These are phyloP conservation scores for Stegodyphus dumicola DNA, from an alignment of 1,140 invertebrate genomes.

Conservation along the genomic window DNA sequence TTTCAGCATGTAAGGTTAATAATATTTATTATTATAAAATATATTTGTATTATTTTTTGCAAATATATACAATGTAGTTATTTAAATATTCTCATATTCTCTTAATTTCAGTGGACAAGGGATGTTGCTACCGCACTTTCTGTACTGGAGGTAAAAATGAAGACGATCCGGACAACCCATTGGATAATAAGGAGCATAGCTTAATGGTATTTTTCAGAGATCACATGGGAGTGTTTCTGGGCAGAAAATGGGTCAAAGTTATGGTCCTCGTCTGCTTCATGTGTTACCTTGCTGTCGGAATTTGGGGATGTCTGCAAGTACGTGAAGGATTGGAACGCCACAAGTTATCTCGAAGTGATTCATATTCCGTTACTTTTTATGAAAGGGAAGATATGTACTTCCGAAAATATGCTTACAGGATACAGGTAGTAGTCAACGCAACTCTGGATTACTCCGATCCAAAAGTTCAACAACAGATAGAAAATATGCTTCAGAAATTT, in stretches of 20 bases:
- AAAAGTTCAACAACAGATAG: slow-evolving; percentile 80
- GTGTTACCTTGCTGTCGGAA: slow-evolving; percentile 83
- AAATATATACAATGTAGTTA: too few species aligned
- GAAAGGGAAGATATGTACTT: slow-evolving; percentile 90
- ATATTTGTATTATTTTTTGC: too few species aligned
- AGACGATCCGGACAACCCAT: slow-evolving; percentile 84
- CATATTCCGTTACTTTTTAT: slow-evolving; percentile 90
- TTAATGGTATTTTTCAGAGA: slow-evolving; percentile 91
- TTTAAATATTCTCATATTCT: slow-evolving; percentile 3
- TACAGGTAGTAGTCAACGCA: slow-evolving; percentile 88
- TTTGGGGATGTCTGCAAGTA: slow-evolving; percentile 88
- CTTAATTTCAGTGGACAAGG: slow-evolving; percentile 75
- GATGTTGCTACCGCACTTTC: slow-evolving; percentile 82
- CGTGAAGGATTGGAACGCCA: slow-evolving; percentile 89
- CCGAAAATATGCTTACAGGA: slow-evolving; percentile 89
- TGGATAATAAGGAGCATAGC: slow-evolving; percentile 87
- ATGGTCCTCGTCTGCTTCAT: slow-evolving; percentile 83
- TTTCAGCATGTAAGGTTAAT: too few species aligned
- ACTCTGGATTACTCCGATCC: slow-evolving; percentile 88
- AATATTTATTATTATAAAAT: too few species aligned
- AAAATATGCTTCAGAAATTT: slow-evolving; percentile 80
- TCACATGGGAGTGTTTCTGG: slow-evolving; percentile 80
- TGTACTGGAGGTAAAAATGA: slow-evolving; percentile 86
- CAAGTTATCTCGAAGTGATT: slow-evolving; percentile 87
- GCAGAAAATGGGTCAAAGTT: slow-evolving; percentile 79